Evolutionary conservation across 1,140 invertebrate genomes (phyloP), one percentile per base, ranked within the genome.

Genomic region (Campodea augens): DNA sequence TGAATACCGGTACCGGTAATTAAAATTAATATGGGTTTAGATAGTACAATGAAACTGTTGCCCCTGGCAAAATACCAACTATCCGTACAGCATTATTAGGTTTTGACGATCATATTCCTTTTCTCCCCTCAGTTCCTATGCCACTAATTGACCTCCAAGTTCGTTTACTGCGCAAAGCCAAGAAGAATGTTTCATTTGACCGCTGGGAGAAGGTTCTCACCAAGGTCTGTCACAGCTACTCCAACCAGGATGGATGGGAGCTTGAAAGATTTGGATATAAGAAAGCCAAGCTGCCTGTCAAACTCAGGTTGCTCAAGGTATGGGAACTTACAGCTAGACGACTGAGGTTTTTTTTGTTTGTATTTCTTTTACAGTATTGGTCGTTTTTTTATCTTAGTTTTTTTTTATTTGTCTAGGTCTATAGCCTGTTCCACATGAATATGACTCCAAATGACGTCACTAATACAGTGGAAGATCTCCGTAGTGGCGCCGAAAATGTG

Each of bases 221-320:
- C 40, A 92, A 90, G 66, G 90, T 93, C 66, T 88, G 85, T 65
- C 80, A 90, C 57, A 74, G 76, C 27, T 90, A 87, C 59, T 81
- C 78, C 37, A 74, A 79, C 50, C 80, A 89, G 57, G 91, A 96
- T 73, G 89, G 82, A 46, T 95, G 89, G 89, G 89, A 96, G 68
- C 69, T 97, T 38, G 92, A 96, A 63, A 71, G 86, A 49, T 91
- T 91, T 73, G 90, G 91, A 27, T 98, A 93, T 62, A 88, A 87
- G 59, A 88, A 92, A 66, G 76, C 86, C 49, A 81, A 82, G 53
- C 65, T 88, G 36, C 71, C 75, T 55, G 78, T 90, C 4, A 95
- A 95, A 70, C 68, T 96, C 48, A 72, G 80, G 50, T 70, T 93
- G 52, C 70, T 97, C 38, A 92, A 93, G 74, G 77, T 77, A 67